Conservation (phyloP, 1,140 invertebrate species). For the Paralvinella palmiformis region DNA sequence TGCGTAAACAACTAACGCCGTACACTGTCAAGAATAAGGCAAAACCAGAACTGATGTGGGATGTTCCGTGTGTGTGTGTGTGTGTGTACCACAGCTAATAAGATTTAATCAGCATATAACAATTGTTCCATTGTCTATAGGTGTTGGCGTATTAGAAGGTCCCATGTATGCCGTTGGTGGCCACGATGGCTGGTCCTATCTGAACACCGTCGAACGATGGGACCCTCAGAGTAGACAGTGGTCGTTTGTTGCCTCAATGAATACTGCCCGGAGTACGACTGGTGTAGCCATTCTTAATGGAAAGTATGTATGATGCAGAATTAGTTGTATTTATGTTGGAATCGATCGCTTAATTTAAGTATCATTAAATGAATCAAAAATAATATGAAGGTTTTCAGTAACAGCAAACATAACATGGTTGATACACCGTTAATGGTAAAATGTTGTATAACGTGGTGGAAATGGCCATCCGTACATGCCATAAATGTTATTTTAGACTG, state of each 20-base stretch:
- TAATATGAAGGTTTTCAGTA: too few species aligned
- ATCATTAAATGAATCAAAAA: too few species aligned
- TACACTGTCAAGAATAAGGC: too few species aligned
- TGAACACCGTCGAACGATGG: constrained; percentile 88
- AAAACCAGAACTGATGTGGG: too few species aligned
- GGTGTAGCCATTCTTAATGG: constrained; percentile 80
- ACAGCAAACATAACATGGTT: too few species aligned
- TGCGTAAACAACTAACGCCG: too few species aligned
- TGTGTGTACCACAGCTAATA: too few species aligned
- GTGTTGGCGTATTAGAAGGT: constrained; percentile 78
- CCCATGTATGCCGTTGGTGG: constrained; percentile 91
- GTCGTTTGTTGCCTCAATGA: constrained; percentile 83
- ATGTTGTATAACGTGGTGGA: neutral
- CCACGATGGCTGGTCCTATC: constrained; percentile 90
- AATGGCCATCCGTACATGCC: neutral
- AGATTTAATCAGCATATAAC: too few species aligned
- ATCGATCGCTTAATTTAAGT: neutral
- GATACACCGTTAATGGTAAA: constrained; percentile 1
- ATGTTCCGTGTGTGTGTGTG: too few species aligned
- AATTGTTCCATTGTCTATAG: constrained; percentile 45
- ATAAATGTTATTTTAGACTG: constrained; percentile 52
- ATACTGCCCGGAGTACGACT: constrained; percentile 75
- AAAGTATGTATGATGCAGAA: constrained; percentile 54
- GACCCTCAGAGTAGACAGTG: constrained; percentile 77
- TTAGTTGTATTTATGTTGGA: neutral